A percentile compares a stretch with the other conserved stretches of the same genome.
These are phyloP conservation scores for Tringa solitaria DNA, from an alignment of 2,113 vertebrate species.

Conservation along the genomic window DNA sequence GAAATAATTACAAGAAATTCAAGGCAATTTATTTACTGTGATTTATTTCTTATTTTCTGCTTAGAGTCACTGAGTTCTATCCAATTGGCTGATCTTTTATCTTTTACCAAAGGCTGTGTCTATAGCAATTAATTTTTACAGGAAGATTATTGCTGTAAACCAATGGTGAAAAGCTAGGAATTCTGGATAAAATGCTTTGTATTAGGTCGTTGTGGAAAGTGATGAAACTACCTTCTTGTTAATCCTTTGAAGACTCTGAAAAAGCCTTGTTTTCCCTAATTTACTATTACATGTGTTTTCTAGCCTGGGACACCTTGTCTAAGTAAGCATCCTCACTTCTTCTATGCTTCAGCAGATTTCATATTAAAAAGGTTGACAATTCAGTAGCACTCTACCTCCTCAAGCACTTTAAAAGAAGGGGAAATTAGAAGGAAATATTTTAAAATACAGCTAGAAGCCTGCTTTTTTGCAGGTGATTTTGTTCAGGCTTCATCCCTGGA, in stretches of 20 bases:
- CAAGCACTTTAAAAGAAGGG: not conserved
- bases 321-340: not conserved
- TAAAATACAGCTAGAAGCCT: not conserved
- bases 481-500: not conserved
- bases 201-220: not conserved
- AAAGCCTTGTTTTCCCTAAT: not conserved
- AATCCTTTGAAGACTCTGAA: not conserved
- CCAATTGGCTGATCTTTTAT: not conserved
- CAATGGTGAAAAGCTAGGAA: not conserved
- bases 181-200: not conserved
- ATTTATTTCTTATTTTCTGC: not conserved
- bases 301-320: not conserved
- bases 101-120: not conserved
- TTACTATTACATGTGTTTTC: not conserved
- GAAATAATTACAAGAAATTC: not conserved
- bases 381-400: not conserved
- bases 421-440: not conserved
- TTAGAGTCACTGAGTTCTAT: not conserved
- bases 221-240: not conserved
- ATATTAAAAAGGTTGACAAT: not conserved
- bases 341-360: not conserved
- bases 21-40: not conserved
- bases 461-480: not conserved
- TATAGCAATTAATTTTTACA: not conserved
- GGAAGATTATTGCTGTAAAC: not conserved